These are phyloP conservation scores for Machaerirhynchus nigripectus DNA, from an alignment of 2,113 vertebrate species.

Conservation along the genomic window DNA sequence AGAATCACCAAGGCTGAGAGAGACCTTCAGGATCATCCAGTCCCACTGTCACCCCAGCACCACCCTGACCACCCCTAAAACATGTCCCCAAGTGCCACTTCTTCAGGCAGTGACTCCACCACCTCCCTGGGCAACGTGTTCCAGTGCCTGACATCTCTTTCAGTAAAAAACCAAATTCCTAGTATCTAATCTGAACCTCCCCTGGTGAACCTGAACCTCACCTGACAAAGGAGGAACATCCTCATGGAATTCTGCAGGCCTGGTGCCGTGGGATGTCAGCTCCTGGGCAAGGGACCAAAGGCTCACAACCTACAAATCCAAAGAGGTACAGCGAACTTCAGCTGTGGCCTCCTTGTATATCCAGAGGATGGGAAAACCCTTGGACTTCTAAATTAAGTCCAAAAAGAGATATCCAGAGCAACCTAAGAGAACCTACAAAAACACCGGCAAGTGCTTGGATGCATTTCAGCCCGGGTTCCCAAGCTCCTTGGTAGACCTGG, in stretches of 20 bases:
- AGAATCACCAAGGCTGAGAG: neutral
- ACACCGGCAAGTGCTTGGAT: neutral
- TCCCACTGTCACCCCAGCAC: neutral
- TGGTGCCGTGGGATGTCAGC: rapidly evolving
- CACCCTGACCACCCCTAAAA: neutral
- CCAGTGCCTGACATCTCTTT: neutral
- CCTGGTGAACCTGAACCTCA: neutral
- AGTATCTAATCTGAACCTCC: neutral
- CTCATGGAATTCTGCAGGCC: neutral
- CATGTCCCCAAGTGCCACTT: rapidly evolving
- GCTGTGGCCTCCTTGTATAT: neutral
- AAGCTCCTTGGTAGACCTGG: neutral
- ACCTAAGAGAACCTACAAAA: neutral
- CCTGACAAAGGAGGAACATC: neutral
- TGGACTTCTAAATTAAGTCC: neutral
- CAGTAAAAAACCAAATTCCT: rapidly evolving
- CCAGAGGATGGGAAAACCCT: neutral
- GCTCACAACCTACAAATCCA: neutral
- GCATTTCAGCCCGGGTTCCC: neutral
- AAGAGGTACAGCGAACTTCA: neutral
- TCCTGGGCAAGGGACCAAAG: neutral
- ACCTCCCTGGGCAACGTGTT: neutral
- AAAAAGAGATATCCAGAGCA: neutral
- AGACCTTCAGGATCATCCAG: neutral
- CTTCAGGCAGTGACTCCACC: too few relatives aligned